Base-by-base conservation (phyloP, 2,888 invertebrate genomes). In the Tortricodes alternella region DNA sequence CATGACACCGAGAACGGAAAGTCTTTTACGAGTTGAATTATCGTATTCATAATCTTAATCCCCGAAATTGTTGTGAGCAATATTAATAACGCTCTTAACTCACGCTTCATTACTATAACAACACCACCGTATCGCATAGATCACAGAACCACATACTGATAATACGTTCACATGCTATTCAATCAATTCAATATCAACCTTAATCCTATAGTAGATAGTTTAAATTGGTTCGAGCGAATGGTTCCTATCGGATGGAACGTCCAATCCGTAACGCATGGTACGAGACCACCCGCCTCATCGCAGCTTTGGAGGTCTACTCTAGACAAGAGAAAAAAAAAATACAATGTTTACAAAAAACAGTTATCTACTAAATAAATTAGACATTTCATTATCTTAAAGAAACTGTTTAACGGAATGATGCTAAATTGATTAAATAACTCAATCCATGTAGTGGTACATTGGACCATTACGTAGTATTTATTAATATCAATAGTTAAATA, bases 181-280 rank as follows among this genome's bases (percentile, higher is more conserved):
- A 3, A 2, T 19, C 32, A 18, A 19, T n/a, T 13, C 1, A 48
- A 3, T 53, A 34, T 23, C 7, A 5, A 24, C 46, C 24, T n/a
- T 24, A 34, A 34, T 2, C 23, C 8, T 2, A 18, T 18, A 18
- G n/a, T 8, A 1, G 4, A 39, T 4, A 15, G 13, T 15, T 15
- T 8, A 13, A 23, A 34, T 19, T 39, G 2, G 24, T 38, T 23
- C 13, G 21, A n/a, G n/a, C n/a, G n/a, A n/a, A 11, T 16, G 32
- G 6, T 23, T 8, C 8, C 7, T 46, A 13, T 46, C 7, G 32
- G 38, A 46, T 53, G 34, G 24, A 23, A 19, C 29, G 32, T 39
- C 23, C 32, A 39, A 53, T 53, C 46, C 15, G 53, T 53, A 53
- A 53, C 53, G 53, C 46, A 32, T 53, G 53, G 46, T 27, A 32